phyloP scores from a whole-genome alignment of 2,797 vertebrate genomes.

The Netta rufina region DNA sequence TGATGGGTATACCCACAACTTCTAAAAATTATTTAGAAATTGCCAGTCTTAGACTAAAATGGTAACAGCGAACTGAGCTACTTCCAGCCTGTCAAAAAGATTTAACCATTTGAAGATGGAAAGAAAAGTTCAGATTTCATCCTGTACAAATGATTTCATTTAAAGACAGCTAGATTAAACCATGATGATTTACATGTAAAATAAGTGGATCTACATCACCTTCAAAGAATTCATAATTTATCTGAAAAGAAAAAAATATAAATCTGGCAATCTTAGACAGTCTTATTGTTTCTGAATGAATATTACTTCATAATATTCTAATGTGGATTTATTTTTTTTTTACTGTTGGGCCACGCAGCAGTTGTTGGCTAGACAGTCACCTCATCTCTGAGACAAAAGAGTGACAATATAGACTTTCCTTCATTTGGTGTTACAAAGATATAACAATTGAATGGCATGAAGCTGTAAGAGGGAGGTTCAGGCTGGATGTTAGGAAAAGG shows the following conservation, averaged over 20 bases:
- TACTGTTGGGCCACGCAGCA: not conserved
- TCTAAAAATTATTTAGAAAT: not conserved
- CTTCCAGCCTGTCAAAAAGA: not conserved
- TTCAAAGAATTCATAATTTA: not conserved
- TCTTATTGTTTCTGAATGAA: slow-evolving; percentile 16
- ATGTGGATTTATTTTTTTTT: no score
- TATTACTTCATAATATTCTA: slow-evolving; percentile 19
- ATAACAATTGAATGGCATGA: not conserved
- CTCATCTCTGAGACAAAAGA: not conserved
- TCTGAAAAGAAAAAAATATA: not conserved
- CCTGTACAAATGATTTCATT: not conserved
- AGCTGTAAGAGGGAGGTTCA: no score
- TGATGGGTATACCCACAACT: not conserved
- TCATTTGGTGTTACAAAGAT: not conserved
- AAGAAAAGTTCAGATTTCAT: not conserved
- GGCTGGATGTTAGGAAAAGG: no score
- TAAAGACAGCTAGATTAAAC: slow-evolving; percentile 2
- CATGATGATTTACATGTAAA: not conserved
- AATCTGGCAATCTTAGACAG: not conserved
- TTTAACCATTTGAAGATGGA: not conserved
- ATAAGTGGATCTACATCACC: not conserved
- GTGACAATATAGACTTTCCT: not conserved
- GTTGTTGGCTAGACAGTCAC: not conserved
- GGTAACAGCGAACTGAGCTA: not conserved
- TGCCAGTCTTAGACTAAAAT: slow-evolving; percentile 20